Conservation (phyloP, 2,797 vertebrate genomes). For the Petrocephalus schoutedeni region DNA sequence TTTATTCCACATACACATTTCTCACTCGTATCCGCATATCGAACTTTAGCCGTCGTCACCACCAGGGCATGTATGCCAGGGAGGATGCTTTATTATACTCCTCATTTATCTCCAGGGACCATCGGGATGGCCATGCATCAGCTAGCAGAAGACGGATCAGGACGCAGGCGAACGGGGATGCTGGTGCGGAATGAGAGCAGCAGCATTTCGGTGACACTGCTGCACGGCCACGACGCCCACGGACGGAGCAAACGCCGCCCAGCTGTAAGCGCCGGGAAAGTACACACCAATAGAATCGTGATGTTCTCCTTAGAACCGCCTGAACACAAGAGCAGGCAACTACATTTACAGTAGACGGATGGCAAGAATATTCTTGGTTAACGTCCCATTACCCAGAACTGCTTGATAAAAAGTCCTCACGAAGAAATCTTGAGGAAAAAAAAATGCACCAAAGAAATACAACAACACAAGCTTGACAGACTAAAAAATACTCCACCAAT, state of each 20-base stretch:
- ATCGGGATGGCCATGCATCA: neutral
- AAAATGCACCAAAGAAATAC: neutral
- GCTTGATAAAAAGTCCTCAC: neutral
- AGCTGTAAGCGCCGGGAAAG: neutral
- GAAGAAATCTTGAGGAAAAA: neutral
- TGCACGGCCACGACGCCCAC: neutral
- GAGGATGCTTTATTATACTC: neutral
- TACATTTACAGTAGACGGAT: neutral
- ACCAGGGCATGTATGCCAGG: neutral
- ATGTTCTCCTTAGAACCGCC: neutral
- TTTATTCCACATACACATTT: neutral
- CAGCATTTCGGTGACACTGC: neutral
- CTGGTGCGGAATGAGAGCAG: neutral
- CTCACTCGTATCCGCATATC: neutral
- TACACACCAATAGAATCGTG: neutral
- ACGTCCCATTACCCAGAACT: neutral
- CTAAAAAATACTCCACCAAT: conserved; percentile 56
- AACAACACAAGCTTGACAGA: conserved; percentile 22
- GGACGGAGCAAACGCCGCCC: neutral
- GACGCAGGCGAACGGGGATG: neutral
- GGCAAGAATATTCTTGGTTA: neutral
- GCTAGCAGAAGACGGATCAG: neutral
- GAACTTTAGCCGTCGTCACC: neutral
- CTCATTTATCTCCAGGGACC: neutral
- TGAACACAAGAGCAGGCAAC: neutral